Conservation (phyloP, 2,888 invertebrate genomes). For the Odontomyia ornata region DNA sequence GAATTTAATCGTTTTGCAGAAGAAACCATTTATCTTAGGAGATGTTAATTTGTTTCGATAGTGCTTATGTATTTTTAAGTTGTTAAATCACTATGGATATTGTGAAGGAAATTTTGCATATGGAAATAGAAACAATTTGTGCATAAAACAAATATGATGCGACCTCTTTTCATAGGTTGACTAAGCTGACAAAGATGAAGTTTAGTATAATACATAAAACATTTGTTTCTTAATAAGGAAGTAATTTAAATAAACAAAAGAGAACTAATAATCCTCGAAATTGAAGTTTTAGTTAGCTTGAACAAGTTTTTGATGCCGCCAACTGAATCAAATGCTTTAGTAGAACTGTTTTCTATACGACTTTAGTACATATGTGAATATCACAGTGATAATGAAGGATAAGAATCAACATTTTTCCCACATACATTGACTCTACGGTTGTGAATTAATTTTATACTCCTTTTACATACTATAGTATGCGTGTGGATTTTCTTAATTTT, state of each 20-base stretch:
- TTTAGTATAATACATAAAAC: neutral
- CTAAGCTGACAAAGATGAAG: neutral
- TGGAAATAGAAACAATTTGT: neutral
- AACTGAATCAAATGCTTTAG: too few relatives aligned
- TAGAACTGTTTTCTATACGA: too few relatives aligned
- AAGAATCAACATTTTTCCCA: too few relatives aligned
- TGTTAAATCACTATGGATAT: neutral
- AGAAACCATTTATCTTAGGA: neutral
- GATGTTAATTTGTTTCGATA: neutral
- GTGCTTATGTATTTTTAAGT: neutral
- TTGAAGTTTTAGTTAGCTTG: too few relatives aligned
- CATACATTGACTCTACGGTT: too few relatives aligned
- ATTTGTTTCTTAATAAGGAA: neutral
- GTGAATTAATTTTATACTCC: too few relatives aligned
- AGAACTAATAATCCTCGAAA: neutral
- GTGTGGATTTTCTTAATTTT: too few relatives aligned
- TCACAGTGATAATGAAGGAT: too few relatives aligned
- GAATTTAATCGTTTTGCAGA: neutral
- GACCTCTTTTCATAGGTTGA: neutral
- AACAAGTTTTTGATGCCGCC: too few relatives aligned
- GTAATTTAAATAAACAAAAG: slow-evolving; percentile 5
- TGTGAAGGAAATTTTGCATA: neutral
- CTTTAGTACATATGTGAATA: too few relatives aligned
- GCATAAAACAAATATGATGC: neutral
- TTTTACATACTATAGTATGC: too few relatives aligned